phyloP scores from a whole-genome alignment of 2,113 vertebrate genomes.

The Eurypyga helias region DNA sequence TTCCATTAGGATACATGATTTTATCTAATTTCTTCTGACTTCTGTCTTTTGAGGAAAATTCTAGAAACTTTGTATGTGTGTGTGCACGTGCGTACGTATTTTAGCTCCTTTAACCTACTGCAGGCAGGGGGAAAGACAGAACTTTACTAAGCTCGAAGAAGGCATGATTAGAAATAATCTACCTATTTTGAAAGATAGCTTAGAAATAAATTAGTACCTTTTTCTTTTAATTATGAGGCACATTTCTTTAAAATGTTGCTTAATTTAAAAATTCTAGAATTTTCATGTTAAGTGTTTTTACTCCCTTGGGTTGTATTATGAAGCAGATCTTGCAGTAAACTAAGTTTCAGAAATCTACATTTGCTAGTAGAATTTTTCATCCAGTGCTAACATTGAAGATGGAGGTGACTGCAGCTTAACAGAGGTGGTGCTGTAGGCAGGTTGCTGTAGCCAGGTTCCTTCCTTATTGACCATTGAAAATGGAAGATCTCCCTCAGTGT shows the following conservation, averaged over 20 bases:
- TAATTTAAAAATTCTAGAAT: background rate
- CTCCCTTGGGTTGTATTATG: fast-evolving
- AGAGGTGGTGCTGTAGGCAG: background rate
- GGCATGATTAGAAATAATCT: background rate
- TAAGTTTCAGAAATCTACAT: background rate
- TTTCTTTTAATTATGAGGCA: background rate
- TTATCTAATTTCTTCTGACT: background rate
- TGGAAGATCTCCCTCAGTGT: background rate
- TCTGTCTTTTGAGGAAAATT: background rate
- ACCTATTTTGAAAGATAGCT: background rate
- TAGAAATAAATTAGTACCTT: background rate
- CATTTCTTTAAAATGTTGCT: background rate
- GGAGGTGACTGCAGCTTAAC: background rate
- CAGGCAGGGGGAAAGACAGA: background rate
- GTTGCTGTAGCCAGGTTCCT: background rate
- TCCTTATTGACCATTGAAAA: background rate
- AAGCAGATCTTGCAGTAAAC: background rate
- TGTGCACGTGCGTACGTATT: fast-evolving
- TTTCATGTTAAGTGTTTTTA: background rate
- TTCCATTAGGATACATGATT: background rate
- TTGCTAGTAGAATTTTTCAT: background rate
- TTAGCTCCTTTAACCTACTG: background rate
- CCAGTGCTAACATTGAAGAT: background rate
- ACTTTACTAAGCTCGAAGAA: background rate
- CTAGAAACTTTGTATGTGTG: background rate